Percentiles rank a stretch among this genome's conserved stretches.
These are phyloP conservation scores for Drosophila pegasa DNA, from an alignment of 2,888 invertebrate genomes.

Conservation along the genomic window DNA sequence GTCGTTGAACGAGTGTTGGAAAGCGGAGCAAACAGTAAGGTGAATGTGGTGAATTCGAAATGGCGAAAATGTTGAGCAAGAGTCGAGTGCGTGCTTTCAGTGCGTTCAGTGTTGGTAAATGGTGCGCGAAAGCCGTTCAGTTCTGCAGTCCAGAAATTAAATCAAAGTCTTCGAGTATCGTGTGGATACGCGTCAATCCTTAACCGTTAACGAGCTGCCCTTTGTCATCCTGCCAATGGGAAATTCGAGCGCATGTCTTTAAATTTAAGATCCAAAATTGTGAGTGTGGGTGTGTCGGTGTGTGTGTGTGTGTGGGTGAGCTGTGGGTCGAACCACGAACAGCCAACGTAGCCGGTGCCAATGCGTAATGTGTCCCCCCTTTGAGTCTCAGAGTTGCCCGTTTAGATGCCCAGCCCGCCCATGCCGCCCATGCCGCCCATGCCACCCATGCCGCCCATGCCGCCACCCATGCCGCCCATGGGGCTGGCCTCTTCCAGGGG, in stretches of 20 bases:
- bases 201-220: constrained; percentile 1
- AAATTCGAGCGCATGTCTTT: background rate
- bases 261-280: background rate
- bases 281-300: too few relatives aligned
- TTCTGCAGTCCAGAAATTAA: constrained; percentile 42
- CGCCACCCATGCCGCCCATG: constrained; percentile 66
- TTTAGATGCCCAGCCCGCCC: constrained; percentile 49
- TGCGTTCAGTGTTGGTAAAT: background rate
- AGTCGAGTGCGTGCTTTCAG: background rate
- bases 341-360: background rate
- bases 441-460: constrained; percentile 54
- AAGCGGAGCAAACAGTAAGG: background rate
- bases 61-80: constrained; percentile 52
- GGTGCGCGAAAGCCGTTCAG: constrained; percentile 6
- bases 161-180: background rate
- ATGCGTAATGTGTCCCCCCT: background rate
- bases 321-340: background rate
- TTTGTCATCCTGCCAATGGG: constrained; percentile 4
- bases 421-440: constrained; percentile 66
- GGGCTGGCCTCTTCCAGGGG: constrained; percentile 92
- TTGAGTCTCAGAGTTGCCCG: background rate
- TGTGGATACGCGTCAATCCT: background rate
- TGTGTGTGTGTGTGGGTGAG: background rate
- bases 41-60: constrained; percentile 4
- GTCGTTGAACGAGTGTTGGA: background rate